Conservation (phyloP, 2,113 vertebrate species). For the Dryoscopus gambensis region DNA sequence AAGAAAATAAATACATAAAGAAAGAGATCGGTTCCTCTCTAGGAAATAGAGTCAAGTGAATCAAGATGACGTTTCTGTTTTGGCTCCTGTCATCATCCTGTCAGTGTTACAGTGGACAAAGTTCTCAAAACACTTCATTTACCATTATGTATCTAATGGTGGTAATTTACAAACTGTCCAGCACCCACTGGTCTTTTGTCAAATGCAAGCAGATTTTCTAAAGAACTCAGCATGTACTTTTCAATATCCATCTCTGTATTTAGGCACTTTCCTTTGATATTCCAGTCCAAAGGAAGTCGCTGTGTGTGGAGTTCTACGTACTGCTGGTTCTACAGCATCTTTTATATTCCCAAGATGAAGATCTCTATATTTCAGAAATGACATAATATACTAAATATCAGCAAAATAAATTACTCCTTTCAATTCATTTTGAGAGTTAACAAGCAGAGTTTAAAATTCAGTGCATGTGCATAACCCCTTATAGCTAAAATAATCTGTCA, state of each 20-base stretch:
- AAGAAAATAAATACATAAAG: background rate
- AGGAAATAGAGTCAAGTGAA: background rate
- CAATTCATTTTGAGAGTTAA: background rate
- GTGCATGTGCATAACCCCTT: background rate
- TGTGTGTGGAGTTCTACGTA: background rate
- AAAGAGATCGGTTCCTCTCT: background rate
- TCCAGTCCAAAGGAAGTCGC: background rate
- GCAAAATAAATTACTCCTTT: constrained; percentile 23
- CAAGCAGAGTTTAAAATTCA: background rate
- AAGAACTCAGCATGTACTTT: background rate
- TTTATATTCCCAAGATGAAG: background rate
- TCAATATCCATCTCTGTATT: background rate
- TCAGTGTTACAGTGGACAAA: background rate
- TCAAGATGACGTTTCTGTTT: background rate
- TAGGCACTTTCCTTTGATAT: background rate
- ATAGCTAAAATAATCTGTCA: constrained; percentile 7
- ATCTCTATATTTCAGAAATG: background rate
- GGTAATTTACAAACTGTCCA: background rate
- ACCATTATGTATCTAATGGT: background rate
- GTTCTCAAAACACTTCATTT: background rate
- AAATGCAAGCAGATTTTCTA: background rate
- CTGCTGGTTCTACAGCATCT: background rate
- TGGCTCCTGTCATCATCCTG: background rate
- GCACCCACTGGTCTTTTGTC: background rate
- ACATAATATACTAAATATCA: background rate